Base-by-base conservation (phyloP, 2,113 vertebrate genomes). In the Stigmatopora nigra region DNA sequence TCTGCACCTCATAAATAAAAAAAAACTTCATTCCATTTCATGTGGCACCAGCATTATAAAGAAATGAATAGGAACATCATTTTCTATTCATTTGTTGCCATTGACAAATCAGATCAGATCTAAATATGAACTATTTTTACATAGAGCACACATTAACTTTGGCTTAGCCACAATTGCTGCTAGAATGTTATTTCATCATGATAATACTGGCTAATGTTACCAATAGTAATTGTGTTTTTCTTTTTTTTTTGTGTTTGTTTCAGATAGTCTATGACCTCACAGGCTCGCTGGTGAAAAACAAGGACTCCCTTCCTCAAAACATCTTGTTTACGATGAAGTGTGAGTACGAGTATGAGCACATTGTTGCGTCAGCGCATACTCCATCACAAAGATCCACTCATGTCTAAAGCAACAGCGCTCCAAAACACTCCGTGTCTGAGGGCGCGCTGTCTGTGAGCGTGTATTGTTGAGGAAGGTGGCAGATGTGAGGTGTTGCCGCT, bases 321-420 rank as follows among this genome's bases (percentile, higher is more conserved):
- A 92, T 98, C 73, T 7, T 94, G 55, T 92, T 94, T 86, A 90
- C 93, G 51, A 94, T 98, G 92, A 98, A 98, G 91, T 94, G 96
- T 98, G 92, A 93, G 93, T 82, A 73, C 68, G 20, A 65, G 55
- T 72, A 51, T 63, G 63, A 79, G 68, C 75, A 76, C 75, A 78
- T 73, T 80, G 79, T 83, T 70, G 72, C 68, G 52, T 82, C 78
- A 79, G 73, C 67, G 79, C 69, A 41, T 58, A 48, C 65, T 71
- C 55, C 17, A 74, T 67, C 70, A 84, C 77, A 84, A 81, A 82
- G 76, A 76, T 65, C 46, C 63, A 64, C 68, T 73, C 70, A 72
- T 74, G 71, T 82, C 51, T 48, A 80, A 77, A 81, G 72, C 56
- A 55, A 56, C 64, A 48, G 60, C 31, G 13, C 73, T 85, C 78